Percentiles rank a stretch among this genome's conserved stretches.
These are phyloP conservation scores for Sebastes vulpes DNA, from an alignment of 2,797 vertebrate species.

Conservation along the genomic window DNA sequence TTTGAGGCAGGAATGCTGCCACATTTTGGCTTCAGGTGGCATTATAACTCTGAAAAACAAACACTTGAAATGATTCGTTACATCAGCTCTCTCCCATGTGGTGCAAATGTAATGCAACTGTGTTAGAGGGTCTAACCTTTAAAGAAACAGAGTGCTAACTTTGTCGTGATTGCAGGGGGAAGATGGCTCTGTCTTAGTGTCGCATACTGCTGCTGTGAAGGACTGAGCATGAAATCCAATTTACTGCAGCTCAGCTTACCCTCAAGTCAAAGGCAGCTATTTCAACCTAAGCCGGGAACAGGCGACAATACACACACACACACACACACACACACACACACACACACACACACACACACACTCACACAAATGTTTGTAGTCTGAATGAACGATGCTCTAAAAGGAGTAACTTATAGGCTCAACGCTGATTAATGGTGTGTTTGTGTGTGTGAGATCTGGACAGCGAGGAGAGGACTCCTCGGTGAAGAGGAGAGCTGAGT, in stretches of 20 bases:
- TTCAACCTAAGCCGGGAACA: conserved; percentile 62
- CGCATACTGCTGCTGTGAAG: conserved; percentile 72
- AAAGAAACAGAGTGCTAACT: conserved; percentile 45
- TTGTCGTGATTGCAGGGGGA: conserved; percentile 51
- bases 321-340: not conserved
- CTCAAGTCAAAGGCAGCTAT: conserved; percentile 75
- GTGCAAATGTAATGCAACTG: conserved; percentile 8
- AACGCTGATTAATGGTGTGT: conserved; percentile 47
- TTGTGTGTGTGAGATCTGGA: conserved; percentile 46
- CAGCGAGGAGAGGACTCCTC: conserved; percentile 20
- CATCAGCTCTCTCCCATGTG: not conserved
- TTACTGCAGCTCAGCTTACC: conserved; percentile 80
- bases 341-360: conserved; percentile 22
- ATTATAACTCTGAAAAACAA: conserved; percentile 15
- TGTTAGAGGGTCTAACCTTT: conserved; percentile 35
- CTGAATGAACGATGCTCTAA: conserved; percentile 42
- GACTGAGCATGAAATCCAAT: conserved; percentile 81
- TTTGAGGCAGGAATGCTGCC: conserved; percentile 16
- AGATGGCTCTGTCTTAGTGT: conserved; percentile 66
- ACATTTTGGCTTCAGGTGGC: conserved; percentile 11
- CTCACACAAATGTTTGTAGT: conserved; percentile 34
- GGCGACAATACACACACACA: not conserved
- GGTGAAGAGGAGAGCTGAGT: conserved; percentile 34
- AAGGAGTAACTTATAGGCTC: conserved; percentile 34
- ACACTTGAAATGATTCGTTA: conserved; percentile 2